Conservation (phyloP, 2,797 vertebrate genomes). For the Paedocypris micromegethes region DNA sequence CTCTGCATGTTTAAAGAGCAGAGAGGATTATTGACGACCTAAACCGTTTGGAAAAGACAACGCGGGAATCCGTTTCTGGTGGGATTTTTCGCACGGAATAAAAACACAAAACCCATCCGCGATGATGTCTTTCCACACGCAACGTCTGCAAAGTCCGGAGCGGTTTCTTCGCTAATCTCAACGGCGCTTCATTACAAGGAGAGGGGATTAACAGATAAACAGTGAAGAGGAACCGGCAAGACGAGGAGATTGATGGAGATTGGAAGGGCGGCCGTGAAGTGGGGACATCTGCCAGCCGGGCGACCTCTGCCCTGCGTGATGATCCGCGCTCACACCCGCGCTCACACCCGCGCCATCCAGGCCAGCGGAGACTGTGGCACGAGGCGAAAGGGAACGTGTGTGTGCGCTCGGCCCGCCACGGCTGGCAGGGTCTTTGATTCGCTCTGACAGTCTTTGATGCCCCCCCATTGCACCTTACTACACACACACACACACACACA, state of each 20-base stretch:
- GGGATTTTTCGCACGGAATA: no score
- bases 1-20: no score
- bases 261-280: slow-evolving; percentile 9
- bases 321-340: slow-evolving; percentile 30
- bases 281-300: slow-evolving; percentile 27
- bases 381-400: slow-evolving; percentile 20
- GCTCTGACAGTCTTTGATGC: slow-evolving; percentile 45
- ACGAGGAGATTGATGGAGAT: slow-evolving; percentile 21
- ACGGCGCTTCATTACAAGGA: slow-evolving; percentile 10
- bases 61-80: no score
- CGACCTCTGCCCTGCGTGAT: slow-evolving; percentile 36
- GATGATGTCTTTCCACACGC: no score
- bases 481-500: slow-evolving; percentile 25
- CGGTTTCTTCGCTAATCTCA: neutral
- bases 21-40: no score
- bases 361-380: slow-evolving; percentile 30
- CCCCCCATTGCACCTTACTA: slow-evolving; percentile 26
- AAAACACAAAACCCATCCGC: no score
- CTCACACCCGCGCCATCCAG: slow-evolving; percentile 11
- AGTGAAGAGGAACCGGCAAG: neutral
- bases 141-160: no score
- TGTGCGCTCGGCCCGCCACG: slow-evolving; percentile 16
- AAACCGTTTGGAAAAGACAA: no score
- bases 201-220: slow-evolving; percentile 16
- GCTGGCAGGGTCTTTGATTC: slow-evolving; percentile 43